phyloP scores from a whole-genome alignment of 2,113 vertebrate species.

The Galbula dea region DNA sequence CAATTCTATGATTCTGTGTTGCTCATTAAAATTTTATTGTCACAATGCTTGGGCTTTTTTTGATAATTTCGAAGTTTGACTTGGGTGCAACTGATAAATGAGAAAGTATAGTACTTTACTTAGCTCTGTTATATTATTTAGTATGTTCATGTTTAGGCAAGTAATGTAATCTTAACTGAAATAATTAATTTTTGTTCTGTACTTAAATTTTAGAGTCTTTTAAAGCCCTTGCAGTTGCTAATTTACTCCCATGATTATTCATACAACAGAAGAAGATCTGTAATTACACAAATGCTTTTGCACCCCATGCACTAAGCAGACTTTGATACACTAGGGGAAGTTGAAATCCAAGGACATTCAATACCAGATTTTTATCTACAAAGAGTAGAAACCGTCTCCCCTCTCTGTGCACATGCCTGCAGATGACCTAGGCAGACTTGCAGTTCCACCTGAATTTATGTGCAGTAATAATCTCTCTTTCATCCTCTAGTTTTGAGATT shows the following conservation, averaged over 20 bases:
- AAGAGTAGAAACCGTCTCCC: not conserved
- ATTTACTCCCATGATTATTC: not conserved
- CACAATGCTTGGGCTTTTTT: rapidly evolving
- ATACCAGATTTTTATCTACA: not conserved
- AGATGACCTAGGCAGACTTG: not conserved
- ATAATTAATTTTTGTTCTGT: not conserved
- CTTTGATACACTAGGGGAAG: not conserved
- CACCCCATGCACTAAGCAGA: not conserved
- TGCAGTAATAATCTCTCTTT: not conserved
- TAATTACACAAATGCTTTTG: not conserved
- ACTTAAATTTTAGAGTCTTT: not conserved
- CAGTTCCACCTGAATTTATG: not conserved
- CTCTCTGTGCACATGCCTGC: not conserved
- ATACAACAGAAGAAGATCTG: not conserved
- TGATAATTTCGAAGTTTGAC: not conserved
- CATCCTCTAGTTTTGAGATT: not conserved
- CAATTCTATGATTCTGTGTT: too few relatives aligned
- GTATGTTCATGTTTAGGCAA: not conserved
- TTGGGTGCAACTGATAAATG: not conserved
- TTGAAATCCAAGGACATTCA: not conserved
- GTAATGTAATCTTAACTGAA: not conserved
- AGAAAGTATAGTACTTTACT: too few relatives aligned
- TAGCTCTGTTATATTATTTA: not conserved
- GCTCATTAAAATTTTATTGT: not conserved
- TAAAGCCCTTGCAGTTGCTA: not conserved